A percentile compares a stretch with the other conserved stretches of the same genome.
Conservation (phyloP, 2,113 vertebrate genomes). For the Vombatus ursinus region DNA sequence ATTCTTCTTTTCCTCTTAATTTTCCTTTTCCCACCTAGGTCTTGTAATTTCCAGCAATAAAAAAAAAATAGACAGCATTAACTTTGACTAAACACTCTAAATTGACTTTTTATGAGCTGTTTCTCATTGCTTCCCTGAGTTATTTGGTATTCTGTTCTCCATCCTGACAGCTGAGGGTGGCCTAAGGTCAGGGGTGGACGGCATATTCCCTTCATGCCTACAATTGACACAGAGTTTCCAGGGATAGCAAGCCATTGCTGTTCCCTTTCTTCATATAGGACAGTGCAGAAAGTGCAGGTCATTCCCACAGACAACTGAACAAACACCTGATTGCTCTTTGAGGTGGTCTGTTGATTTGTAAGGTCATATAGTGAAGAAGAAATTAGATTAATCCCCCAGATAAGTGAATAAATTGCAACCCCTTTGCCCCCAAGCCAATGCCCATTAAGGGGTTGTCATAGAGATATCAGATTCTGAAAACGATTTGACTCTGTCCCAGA, state of each 20-base stretch:
- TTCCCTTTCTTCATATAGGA: background rate
- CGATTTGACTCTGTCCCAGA: background rate
- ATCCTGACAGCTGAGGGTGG: background rate
- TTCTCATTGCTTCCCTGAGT: background rate
- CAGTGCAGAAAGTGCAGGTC: background rate
- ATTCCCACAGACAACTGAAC: background rate
- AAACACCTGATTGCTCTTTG: background rate
- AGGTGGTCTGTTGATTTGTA: background rate
- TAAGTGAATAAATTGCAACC: background rate
- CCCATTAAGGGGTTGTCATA: background rate
- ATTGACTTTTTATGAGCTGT: constrained; percentile 3
- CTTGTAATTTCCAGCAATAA: constrained; percentile 27
- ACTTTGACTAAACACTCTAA: background rate
- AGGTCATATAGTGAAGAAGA: background rate
- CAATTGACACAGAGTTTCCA: background rate
- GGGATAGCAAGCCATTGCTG: background rate
- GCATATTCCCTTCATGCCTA: background rate
- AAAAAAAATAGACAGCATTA: background rate
- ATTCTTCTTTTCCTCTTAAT: constrained; percentile 23
- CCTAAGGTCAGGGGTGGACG: background rate
- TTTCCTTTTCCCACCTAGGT: constrained; percentile 39
- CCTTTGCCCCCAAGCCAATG: background rate
- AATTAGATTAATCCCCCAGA: background rate
- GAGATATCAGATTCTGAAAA: background rate
- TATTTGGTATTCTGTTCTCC: background rate